Percentiles rank a stretch among this genome's conserved stretches.
Conservation (phyloP, 2,888 invertebrate species). For the Acanthococcus lagerstroemiae region DNA sequence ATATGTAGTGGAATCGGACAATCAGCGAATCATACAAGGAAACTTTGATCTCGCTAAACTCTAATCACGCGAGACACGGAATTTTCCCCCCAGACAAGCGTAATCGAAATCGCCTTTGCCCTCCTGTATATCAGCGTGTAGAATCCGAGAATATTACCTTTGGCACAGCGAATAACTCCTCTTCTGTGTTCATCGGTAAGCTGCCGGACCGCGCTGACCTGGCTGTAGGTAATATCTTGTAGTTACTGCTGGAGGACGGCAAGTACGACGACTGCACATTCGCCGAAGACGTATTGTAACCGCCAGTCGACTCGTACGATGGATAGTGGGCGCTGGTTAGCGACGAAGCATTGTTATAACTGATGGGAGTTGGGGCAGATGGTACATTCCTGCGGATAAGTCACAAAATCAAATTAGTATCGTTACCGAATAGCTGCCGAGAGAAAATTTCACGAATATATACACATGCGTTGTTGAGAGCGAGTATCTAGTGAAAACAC, state of each 20-base stretch:
- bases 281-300: not conserved
- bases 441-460: too few relatives aligned
- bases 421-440: too few relatives aligned
- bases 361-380: slow-evolving; percentile 5
- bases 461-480: too few relatives aligned
- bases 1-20: too few relatives aligned
- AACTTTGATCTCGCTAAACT: too few relatives aligned
- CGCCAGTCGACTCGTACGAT: not conserved
- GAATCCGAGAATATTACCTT: slow-evolving; percentile 5
- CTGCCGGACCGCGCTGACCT: slow-evolving; percentile 12
- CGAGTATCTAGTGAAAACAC: too few relatives aligned
- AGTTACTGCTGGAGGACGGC: slow-evolving; percentile 14
- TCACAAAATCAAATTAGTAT: too few relatives aligned
- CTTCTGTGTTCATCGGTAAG: slow-evolving; percentile 10
- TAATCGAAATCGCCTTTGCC: too few relatives aligned
- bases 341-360: slow-evolving; percentile 10
- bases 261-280: slow-evolving; percentile 8
- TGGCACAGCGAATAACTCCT: slow-evolving; percentile 21
- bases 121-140: too few relatives aligned
- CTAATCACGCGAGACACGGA: too few relatives aligned
- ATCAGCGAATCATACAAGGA: too few relatives aligned
- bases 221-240: slow-evolving; percentile 16
- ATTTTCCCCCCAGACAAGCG: too few relatives aligned
- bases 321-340: slow-evolving; percentile 6
- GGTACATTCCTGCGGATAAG: slow-evolving; percentile 1